Base-by-base conservation (phyloP, 2,797 vertebrate species). In the Chelon auratus region DNA sequence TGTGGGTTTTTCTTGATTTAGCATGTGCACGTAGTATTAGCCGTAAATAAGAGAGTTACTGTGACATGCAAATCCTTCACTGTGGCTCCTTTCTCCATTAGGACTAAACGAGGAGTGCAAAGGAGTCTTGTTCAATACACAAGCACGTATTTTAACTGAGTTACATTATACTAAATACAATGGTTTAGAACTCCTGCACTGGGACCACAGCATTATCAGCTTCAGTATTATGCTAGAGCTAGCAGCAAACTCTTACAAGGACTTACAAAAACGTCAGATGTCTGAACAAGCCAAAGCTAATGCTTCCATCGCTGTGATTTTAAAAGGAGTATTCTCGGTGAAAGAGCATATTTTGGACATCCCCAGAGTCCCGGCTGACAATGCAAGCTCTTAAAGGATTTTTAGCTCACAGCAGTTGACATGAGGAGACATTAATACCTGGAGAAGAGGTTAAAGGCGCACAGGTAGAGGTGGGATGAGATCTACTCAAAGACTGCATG, bases 401-500 rank as follows among this genome's bases (percentile, higher is more conserved):
- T 61, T 60, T 65, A 7, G 71, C 77, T 71, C 7, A 20, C 47
- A 64, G 72, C 74, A 45, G 54, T 24, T 75, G 33, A 75, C 64
- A 59, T 22, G 18, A 51, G 36, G 56, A 51, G 68, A 47, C 51
- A 60, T 52, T 9, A 54, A 54, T 53, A 60, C 22, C 42, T 36
- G 24, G 42, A 47, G 52, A 60, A 20, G 56, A 53, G 75, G 81
- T 70, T 59, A 64, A 83, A 67, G 67, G 70, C 51, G 75, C 33
- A 45, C 66, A 78, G 72, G 64, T 85, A 61, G 61, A 69, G 62
- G 60, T 56, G 39, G 55, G 45, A 13, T 9, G 30, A 30, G 65
- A 63, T 14, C 43, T 18, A 39, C 72, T 83, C 59, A 66, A 64
- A 82, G 80, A 24, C 66, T 17, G 39, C 61, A 75, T 83, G 74